phyloP scores from a whole-genome alignment of 64 coral and sea anemone species.

The Stichodactyla mertensii region DNA sequence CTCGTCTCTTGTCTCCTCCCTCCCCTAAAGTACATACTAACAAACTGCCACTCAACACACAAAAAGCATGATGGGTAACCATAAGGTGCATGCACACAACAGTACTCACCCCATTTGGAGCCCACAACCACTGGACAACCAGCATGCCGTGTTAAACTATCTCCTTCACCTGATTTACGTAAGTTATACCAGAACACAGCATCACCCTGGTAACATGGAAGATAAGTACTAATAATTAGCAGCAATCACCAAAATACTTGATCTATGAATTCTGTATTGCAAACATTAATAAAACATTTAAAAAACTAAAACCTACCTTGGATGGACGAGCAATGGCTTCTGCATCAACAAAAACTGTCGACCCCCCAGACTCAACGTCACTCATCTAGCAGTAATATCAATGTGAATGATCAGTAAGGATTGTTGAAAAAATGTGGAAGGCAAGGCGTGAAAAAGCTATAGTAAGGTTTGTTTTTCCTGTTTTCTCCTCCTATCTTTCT shows the following conservation, averaged over 20 bases:
- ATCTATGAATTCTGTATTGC: too few species aligned
- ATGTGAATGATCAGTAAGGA: too few species aligned
- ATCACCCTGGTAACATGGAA: slow-evolving; percentile 19
- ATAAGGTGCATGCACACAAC: background rate
- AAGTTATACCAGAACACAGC: slow-evolving; percentile 62
- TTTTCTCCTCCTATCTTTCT: too few species aligned
- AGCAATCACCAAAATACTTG: background rate
- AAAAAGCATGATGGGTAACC: too few species aligned
- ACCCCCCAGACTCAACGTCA: slow-evolving; percentile 51
- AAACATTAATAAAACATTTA: background rate
- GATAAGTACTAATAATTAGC: background rate
- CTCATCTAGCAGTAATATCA: slow-evolving; percentile 28
- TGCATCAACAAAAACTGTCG: slow-evolving; percentile 54
- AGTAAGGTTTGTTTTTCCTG: too few species aligned
- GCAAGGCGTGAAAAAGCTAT: too few species aligned
- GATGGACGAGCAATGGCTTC: slow-evolving; percentile 35
- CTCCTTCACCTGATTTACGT: slow-evolving; percentile 34
- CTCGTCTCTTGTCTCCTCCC: background rate
- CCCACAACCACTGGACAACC: slow-evolving; percentile 49
- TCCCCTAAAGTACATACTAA: too few species aligned
- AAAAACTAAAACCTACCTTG: slow-evolving; percentile 25
- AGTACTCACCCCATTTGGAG: slow-evolving; percentile 54
- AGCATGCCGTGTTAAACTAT: slow-evolving; percentile 31
- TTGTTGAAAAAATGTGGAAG: too few species aligned
- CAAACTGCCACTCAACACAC: too few species aligned